Base-by-base conservation (phyloP, 2,113 vertebrate genomes). In the Catharus minimus region DNA sequence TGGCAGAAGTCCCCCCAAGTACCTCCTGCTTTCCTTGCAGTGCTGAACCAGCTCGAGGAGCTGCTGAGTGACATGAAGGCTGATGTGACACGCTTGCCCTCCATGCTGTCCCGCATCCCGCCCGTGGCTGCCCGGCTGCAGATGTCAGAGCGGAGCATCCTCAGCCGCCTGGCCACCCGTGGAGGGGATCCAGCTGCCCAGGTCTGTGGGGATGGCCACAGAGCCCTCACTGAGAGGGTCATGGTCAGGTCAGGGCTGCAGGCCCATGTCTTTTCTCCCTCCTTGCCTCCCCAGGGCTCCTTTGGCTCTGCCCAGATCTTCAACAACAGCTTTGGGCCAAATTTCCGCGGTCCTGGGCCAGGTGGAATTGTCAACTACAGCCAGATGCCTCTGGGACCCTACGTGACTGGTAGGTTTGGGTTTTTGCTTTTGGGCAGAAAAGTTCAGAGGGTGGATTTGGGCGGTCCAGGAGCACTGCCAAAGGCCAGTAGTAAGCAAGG, bases 51-150 rank as follows among this genome's bases (percentile, higher is more conserved):
- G 97, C 97, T 99, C 55, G 99, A 99, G 97, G 99, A 99, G 94
- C 98, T 99, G 93, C 97, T 99, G 97, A 99, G 99, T 1, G 99
- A 99, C 97, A 99, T 99, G 99, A 99, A 99, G 92, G 99, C 99
- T 0, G 99, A 99, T 1, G 99, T 99, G 89, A 99, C 99, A 0
- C 98, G 99, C 75, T 95, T 99, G 96, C 99, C 99, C 76, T 99
- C 99, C 97, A 99, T 99, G 99, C 95, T 99, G 89, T 99, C 99
- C 68, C 98, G 99, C 78, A 99, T 99, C 93, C 99, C 99, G 0
- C 99, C 99, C 0, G 99, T 99, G 94, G 99, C 99, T 0, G 98
- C 99, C 21, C 98, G 99, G 14, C 98, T 99, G 65, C 99, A 99
- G 98, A 99, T 99, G 99, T 99, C 99, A 0, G 99, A 99, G 95